phyloP scores from a whole-genome alignment of 30 jellyfish, hydroid and myxozoan genomes.

The Catostylus mosaicus region DNA sequence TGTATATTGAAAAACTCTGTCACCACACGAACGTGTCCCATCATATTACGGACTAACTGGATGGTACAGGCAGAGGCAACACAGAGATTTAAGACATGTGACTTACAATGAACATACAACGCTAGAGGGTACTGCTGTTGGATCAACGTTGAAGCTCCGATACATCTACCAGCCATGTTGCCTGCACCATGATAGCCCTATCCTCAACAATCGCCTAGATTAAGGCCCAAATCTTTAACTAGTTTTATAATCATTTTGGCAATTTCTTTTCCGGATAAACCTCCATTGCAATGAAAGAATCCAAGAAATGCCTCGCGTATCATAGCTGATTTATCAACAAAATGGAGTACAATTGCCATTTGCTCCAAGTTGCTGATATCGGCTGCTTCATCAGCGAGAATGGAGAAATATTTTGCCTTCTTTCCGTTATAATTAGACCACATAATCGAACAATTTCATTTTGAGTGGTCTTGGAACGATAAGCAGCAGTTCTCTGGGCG shows the following conservation, averaged over 20 bases:
- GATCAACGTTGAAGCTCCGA: conserved; percentile 23
- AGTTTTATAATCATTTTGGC: conserved; percentile 1
- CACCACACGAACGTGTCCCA: neutral
- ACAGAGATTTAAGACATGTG: conserved; percentile 19
- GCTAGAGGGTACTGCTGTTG: neutral
- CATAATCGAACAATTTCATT: conserved; percentile 7
- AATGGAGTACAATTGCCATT: conserved; percentile 28
- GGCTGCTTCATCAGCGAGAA: conserved; percentile 67
- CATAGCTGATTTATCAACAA: neutral
- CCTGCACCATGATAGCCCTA: conserved; percentile 70
- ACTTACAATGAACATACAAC: conserved; percentile 17
- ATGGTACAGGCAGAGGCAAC: conserved; percentile 15
- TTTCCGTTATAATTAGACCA: conserved; percentile 14
- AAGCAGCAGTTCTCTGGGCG: conserved; percentile 16
- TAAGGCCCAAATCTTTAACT: conserved; percentile 12
- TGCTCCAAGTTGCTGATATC: conserved; percentile 45
- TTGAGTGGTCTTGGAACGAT: conserved; percentile 33
- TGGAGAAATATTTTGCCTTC: conserved; percentile 33
- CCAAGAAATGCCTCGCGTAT: conserved; percentile 11
- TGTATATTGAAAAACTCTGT: neutral
- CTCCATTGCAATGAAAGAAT: conserved; percentile 20
- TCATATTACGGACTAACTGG: neutral
- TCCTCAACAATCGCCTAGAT: conserved; percentile 35
- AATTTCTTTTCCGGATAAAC: conserved; percentile 11
- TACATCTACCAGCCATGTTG: conserved; percentile 44